Percentiles rank a stretch among this genome's conserved stretches.
phyloP scores from a whole-genome alignment of 2,113 vertebrate genomes.

The Atrichornis clamosus region DNA sequence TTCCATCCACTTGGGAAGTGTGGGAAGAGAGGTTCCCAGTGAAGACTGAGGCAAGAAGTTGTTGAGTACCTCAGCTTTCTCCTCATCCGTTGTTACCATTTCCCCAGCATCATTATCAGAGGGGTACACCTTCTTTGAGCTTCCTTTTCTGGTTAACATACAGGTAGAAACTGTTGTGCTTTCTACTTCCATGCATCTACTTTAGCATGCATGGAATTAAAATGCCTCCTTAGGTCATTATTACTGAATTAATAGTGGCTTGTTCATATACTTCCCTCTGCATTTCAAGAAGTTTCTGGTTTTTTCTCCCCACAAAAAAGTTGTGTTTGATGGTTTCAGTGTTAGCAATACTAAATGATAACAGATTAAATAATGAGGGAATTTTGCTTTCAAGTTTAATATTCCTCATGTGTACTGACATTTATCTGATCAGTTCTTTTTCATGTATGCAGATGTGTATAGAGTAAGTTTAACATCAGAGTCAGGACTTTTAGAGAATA shows the following conservation, averaged over 20 bases:
- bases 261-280: not conserved
- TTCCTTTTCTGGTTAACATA: not conserved
- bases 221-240: not conserved
- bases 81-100: not conserved
- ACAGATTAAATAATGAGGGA: not conserved
- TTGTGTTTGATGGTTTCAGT: not conserved
- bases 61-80: not conserved
- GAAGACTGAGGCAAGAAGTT: not conserved
- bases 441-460: rapidly evolving
- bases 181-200: not conserved
- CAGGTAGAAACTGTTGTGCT: not conserved
- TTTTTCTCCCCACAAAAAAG: not conserved
- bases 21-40: not conserved
- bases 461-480: not conserved
- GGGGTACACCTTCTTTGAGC: rapidly evolving
- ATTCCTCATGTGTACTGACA: not conserved
- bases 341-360: not conserved
- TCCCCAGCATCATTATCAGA: not conserved
- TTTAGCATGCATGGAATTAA: not conserved
- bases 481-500: not conserved
- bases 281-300: not conserved
- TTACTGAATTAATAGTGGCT: not conserved
- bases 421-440: not conserved
- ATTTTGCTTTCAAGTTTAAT: not conserved
- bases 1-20: not conserved